phyloP scores from a whole-genome alignment of 2,888 invertebrate genomes.

The Hirtodrosophila histrioides region DNA sequence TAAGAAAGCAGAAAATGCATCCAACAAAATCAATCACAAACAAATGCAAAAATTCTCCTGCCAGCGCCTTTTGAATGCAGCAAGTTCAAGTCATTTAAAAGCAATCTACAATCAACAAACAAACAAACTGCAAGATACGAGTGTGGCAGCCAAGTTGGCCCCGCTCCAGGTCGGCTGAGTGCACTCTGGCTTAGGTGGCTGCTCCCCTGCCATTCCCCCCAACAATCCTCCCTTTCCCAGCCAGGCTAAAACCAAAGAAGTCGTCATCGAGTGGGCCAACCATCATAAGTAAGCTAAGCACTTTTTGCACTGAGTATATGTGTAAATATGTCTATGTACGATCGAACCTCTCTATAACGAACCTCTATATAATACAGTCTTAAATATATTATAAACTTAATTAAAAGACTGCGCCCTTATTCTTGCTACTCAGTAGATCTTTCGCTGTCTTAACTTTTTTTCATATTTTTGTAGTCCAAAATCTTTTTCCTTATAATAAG shows the following conservation, averaged over 20 bases:
- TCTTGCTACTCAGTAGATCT: no score
- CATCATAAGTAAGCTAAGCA: constrained; percentile 79
- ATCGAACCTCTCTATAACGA: no score
- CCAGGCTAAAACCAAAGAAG: constrained; percentile 24
- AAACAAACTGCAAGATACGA: constrained; percentile 51
- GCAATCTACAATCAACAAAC: constrained; percentile 68
- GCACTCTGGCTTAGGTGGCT: constrained; percentile 56
- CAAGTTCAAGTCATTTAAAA: constrained; percentile 77
- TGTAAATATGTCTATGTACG: constrained; percentile 40
- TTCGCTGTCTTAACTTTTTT: no score
- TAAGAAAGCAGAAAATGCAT: constrained; percentile 28
- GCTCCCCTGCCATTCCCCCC: constrained; percentile 8
- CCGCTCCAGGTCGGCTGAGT: constrained; percentile 56
- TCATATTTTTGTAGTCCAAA: no score
- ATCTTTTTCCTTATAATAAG: constrained; percentile 42
- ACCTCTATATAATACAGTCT: no score
- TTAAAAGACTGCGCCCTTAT: no score
- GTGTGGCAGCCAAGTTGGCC: constrained; percentile 47
- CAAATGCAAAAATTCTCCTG: constrained; percentile 23
- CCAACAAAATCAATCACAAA: constrained; percentile 71
- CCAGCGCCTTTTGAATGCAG: constrained; percentile 46
- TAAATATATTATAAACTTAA: no score
- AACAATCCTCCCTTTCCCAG: constrained; percentile 1
- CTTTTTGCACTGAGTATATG: constrained; percentile 68
- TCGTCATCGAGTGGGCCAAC: constrained; percentile 75